Conservation (phyloP, 1,140 invertebrate species). For the Drosophila sucinea region DNA sequence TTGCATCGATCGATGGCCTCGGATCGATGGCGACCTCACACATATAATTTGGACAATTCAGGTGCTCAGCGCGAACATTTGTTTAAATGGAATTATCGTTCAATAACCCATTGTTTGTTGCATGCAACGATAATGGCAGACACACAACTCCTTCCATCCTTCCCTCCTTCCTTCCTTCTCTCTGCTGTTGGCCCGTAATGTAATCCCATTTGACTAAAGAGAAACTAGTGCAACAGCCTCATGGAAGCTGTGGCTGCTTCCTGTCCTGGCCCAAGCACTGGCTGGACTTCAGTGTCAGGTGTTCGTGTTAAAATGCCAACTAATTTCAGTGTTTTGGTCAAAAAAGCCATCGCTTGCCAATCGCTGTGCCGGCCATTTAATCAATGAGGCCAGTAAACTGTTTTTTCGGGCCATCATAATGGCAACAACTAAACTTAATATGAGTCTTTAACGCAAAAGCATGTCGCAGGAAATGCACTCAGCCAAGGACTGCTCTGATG, state of each 20-base stretch:
- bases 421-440: slow-evolving; percentile 70
- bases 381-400: slow-evolving; percentile 71
- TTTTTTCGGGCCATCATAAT: slow-evolving; percentile 57
- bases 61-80: slow-evolving; percentile 75
- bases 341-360: slow-evolving; percentile 46
- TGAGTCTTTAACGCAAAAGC: slow-evolving; percentile 58
- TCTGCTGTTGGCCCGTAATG: slow-evolving; percentile 39
- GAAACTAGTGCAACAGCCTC: slow-evolving; percentile 43
- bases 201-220: slow-evolving; percentile 72
- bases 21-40: slow-evolving; percentile 28
- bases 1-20: neutral
- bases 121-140: slow-evolving; percentile 55
- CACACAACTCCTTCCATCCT: slow-evolving; percentile 39
- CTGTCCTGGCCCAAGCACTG: slow-evolving; percentile 7
- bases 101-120: slow-evolving; percentile 67
- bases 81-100: slow-evolving; percentile 81
- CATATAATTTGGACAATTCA: slow-evolving; percentile 77
- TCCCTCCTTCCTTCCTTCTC: neutral
- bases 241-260: slow-evolving; percentile 38
- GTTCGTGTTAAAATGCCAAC: slow-evolving; percentile 81
- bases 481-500: slow-evolving; percentile 14
- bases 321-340: slow-evolving; percentile 77
- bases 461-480: slow-evolving; percentile 64
- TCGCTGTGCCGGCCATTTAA: slow-evolving; percentile 58
- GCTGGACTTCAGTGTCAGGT: slow-evolving; percentile 65